phyloP scores from a whole-genome alignment of 2,113 vertebrate species.

The Abramis brama region DNA sequence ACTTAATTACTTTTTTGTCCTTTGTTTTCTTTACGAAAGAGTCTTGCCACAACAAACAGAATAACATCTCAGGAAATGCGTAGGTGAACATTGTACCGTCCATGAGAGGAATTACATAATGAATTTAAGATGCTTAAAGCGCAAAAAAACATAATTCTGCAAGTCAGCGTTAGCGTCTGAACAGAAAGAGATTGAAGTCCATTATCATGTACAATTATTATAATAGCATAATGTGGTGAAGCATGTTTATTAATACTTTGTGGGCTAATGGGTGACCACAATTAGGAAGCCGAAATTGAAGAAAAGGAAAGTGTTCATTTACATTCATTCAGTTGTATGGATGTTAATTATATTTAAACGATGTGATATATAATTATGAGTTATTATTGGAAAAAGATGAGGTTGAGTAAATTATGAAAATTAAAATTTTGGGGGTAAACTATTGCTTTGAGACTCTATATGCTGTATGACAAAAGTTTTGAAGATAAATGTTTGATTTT shows the following conservation, averaged over 20 bases:
- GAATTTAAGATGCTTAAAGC: not conserved
- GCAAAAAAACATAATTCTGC: not conserved
- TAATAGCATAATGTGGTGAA: not conserved
- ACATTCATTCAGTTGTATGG: not conserved
- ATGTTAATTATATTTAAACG: not conserved
- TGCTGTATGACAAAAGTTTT: not conserved
- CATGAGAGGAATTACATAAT: not conserved
- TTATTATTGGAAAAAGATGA: not conserved
- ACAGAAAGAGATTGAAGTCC: not conserved
- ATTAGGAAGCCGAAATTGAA: not conserved
- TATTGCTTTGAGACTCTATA: no score
- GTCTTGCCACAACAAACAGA: slow-evolving; percentile 42
- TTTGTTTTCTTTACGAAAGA: slow-evolving; percentile 71
- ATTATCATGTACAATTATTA: not conserved
- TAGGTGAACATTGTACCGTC: slow-evolving; percentile 4
- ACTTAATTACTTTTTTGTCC: slow-evolving; percentile 73
- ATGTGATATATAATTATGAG: not conserved
- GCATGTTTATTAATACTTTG: not conserved
- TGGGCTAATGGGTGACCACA: not conserved
- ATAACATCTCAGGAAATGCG: slow-evolving; percentile 35
- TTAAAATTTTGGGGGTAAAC: no score
- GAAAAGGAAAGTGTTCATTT: not conserved
- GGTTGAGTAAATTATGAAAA: not conserved
- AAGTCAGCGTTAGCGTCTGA: not conserved
- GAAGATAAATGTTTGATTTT: not conserved